Conservation (phyloP, 2,797 vertebrate genomes). For the Sebastes vulpes region DNA sequence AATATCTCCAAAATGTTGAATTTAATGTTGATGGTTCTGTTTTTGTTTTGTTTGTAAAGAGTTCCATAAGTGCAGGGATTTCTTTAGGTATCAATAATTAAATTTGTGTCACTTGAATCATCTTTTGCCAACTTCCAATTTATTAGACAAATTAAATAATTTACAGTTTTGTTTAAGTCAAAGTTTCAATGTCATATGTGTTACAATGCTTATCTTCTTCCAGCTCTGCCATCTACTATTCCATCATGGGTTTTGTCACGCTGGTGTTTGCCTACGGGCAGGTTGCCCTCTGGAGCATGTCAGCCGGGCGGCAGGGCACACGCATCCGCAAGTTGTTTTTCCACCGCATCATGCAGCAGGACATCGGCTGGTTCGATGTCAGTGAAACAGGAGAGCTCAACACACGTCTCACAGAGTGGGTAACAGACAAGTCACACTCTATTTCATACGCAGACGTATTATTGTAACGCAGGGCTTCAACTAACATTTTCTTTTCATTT, state of each 20-base stretch:
- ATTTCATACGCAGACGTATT: background rate
- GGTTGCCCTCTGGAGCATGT: conserved; percentile 92
- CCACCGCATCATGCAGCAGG: conserved; percentile 93
- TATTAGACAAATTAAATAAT: no score
- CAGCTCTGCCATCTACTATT: conserved; percentile 92
- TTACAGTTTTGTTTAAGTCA: no score
- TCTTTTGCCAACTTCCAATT: no score
- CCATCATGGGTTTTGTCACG: conserved; percentile 88
- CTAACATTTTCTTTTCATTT: no score
- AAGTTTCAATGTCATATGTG: background rate
- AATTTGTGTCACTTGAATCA: no score
- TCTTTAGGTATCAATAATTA: no score
- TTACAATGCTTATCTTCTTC: background rate
- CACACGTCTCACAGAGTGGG: conserved; percentile 95
- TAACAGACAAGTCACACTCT: background rate
- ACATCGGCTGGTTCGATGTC: conserved; percentile 96
- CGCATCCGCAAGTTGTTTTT: conserved; percentile 92
- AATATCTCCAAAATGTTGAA: background rate
- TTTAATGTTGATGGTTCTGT: background rate
- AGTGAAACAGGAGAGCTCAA: conserved; percentile 95
- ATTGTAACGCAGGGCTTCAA: no score
- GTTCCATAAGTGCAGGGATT: background rate
- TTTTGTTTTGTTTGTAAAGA: no score
- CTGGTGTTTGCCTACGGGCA: conserved; percentile 91
- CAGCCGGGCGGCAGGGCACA: conserved; percentile 92